Evolutionary conservation across 2,113 vertebrate species (phyloP).

Genomic region (Hirundichthys speculiger): DNA sequence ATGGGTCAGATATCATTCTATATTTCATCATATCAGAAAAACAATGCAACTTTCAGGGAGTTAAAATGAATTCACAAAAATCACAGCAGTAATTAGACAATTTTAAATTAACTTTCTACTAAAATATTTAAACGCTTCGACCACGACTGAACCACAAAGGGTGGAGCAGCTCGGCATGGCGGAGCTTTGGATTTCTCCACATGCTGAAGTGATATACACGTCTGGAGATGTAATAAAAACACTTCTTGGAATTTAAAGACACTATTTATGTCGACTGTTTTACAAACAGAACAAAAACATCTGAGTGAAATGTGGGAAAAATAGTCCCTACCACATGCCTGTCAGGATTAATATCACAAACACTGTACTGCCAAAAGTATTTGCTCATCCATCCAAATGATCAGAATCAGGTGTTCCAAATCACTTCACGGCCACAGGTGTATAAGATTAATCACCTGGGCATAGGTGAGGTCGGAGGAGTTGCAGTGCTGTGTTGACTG

Average conservation of each 20-base stretch:
- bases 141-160: not conserved
- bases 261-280: not conserved
- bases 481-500: no score
- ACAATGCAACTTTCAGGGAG: not conserved
- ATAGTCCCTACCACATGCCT: not conserved
- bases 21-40: not conserved
- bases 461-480: no score
- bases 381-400: no score
- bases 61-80: not conserved
- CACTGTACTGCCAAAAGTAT: no score
- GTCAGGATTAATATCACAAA: no score
- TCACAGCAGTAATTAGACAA: not conserved
- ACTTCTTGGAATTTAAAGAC: conserved; percentile 3
- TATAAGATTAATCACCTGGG: no score
- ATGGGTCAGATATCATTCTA: not conserved
- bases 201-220: not conserved
- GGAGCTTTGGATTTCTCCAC: not conserved
- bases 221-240: conserved; percentile 11
- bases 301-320: not conserved
- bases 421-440: no score
- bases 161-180: conserved; percentile 5
- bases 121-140: conserved; percentile 5
- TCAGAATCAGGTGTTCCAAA: no score
- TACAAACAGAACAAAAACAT: not conserved
- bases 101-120: conserved; percentile 1